A percentile compares a stretch with the other conserved stretches of the same genome.
These are phyloP conservation scores for Temnothorax longispinosus DNA, from an alignment of 1,140 invertebrate species.

Conservation along the genomic window DNA sequence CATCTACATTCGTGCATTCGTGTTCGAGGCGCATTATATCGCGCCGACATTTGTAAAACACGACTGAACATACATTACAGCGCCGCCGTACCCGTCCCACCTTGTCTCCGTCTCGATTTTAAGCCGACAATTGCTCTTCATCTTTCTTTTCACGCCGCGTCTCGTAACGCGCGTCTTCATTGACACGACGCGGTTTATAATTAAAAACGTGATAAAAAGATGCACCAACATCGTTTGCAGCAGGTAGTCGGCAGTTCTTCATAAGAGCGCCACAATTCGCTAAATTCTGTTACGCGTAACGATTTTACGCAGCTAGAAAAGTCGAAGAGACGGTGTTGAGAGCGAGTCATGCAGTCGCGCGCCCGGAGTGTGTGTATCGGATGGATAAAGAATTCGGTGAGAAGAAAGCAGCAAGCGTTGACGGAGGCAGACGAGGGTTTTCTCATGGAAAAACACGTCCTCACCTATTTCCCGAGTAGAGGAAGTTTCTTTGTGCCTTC, in stretches of 20 bases:
- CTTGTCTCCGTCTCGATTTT: not conserved
- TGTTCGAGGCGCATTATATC: constrained; percentile 38
- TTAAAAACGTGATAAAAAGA: not conserved
- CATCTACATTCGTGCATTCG: constrained; percentile 16
- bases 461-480: constrained; percentile 69
- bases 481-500: constrained; percentile 74
- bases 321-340: not conserved
- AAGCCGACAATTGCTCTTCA: constrained; percentile 24
- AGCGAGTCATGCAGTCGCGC: not conserved
- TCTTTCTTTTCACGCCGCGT: not conserved
- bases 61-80: not conserved
- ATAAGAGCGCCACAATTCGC: not conserved
- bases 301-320: constrained; percentile 6
- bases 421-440: constrained; percentile 60
- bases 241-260: not conserved
- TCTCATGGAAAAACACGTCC: constrained; percentile 69
- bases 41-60: constrained; percentile 42
- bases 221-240: not conserved
- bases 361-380: constrained; percentile 22
- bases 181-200: not conserved
- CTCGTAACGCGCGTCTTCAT: not conserved
- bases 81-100: not conserved
- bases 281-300: not conserved
- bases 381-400: constrained; percentile 32
- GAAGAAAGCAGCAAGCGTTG: constrained; percentile 34